Percentiles rank a stretch among this genome's conserved stretches.
Evolutionary conservation across 2,888 invertebrate genomes (phyloP).

Genomic region (Cephalotes varians): DNA sequence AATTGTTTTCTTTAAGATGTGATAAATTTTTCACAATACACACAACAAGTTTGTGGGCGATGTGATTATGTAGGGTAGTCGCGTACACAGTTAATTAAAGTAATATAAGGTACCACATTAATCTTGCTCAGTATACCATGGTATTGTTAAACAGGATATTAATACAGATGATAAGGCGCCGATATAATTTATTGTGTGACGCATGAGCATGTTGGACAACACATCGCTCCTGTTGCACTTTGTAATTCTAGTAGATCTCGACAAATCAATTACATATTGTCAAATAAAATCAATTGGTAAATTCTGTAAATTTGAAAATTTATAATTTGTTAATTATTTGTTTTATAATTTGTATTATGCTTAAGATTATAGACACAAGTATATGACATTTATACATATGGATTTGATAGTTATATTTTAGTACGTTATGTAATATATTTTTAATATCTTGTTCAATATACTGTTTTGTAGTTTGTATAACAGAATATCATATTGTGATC

Average conservation of each 20-base stretch:
- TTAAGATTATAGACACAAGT: neutral
- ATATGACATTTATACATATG: neutral
- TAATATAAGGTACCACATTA: conserved; percentile 76
- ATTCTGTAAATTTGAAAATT: neutral
- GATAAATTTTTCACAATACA: conserved; percentile 60
- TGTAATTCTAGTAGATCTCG: conserved; percentile 37
- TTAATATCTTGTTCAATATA: neutral
- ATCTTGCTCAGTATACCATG: conserved; percentile 75
- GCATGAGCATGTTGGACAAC: neutral
- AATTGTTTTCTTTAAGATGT: neutral
- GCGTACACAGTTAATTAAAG: conserved; percentile 74
- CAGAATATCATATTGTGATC: neutral
- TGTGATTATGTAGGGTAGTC: conserved; percentile 63
- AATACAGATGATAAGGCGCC: conserved; percentile 72
- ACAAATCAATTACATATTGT: conserved; percentile 40
- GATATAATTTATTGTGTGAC: conserved; percentile 69
- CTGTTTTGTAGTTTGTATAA: neutral
- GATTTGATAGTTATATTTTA: neutral
- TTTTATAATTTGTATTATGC: too few species aligned
- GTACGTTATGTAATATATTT: neutral
- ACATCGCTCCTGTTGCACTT: conserved; percentile 21
- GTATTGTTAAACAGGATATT: conserved; percentile 73
- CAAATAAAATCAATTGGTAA: neutral
- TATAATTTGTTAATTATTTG: neutral
- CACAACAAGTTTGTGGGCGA: conserved; percentile 58